Evolutionary conservation across 2,888 invertebrate species (phyloP).

Genomic region (Eurois occulta): DNA sequence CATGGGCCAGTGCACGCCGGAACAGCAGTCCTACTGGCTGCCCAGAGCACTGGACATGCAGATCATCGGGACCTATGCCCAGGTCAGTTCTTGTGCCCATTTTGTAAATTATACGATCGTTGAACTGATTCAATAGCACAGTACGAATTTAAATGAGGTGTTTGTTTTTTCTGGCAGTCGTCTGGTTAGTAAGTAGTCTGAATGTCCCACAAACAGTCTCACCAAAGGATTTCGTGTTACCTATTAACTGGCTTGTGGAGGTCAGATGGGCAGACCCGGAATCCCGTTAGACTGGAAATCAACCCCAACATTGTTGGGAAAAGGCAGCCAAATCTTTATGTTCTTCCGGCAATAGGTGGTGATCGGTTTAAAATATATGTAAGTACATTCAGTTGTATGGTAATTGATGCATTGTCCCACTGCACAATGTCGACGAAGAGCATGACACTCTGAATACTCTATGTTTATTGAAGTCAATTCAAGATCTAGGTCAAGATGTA

Average conservation of each 20-base stretch:
- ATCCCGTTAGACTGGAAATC: neutral
- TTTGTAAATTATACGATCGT: neutral
- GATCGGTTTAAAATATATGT: neutral
- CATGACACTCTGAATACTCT: neutral
- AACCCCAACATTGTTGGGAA: neutral
- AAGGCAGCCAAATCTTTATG: neutral
- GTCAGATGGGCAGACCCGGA: neutral
- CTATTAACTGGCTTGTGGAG: neutral
- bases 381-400: neutral
- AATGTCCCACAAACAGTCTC: neutral
- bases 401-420: neutral
- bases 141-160: neutral
- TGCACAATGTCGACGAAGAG: neutral
- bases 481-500: neutral
- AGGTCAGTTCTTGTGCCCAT: slow-evolving; percentile 85
- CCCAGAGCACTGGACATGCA: slow-evolving; percentile 94
- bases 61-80: slow-evolving; percentile 98
- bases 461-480: neutral
- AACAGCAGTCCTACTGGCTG: slow-evolving; percentile 97
- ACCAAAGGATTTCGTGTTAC: neutral
- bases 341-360: neutral
- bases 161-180: neutral
- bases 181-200: neutral
- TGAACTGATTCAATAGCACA: neutral
- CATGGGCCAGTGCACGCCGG: slow-evolving; percentile 95